Conservation (phyloP, 2,113 vertebrate genomes). For the Oceanodroma tethys region DNA sequence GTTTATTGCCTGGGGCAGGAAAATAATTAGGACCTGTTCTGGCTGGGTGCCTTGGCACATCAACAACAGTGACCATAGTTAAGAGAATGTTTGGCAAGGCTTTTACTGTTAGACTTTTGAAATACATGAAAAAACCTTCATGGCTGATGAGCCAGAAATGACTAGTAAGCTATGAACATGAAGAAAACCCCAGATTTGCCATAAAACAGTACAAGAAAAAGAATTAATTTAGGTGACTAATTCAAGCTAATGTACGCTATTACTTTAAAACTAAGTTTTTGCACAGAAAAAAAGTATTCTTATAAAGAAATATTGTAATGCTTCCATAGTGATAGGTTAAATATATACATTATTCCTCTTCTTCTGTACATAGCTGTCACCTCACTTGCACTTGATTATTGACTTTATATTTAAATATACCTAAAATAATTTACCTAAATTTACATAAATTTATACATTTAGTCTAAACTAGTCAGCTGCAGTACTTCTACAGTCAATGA, state of each 20-base stretch:
- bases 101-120: not conserved
- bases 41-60: conserved; percentile 22
- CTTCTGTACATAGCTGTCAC: not conserved
- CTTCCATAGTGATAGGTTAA: not conserved
- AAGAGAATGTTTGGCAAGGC: not conserved
- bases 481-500: not conserved
- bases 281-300: not conserved
- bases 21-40: conserved; percentile 34
- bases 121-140: not conserved
- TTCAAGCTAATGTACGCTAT: not conserved
- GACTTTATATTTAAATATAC: not conserved
- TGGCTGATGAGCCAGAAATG: not conserved
- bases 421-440: not conserved
- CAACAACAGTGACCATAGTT: not conserved
- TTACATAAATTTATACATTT: not conserved
- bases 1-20: conserved; percentile 1
- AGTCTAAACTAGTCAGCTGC: not conserved
- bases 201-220: not conserved
- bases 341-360: not conserved
- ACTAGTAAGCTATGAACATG: not conserved
- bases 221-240: not conserved
- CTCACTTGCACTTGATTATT: not conserved
- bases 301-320: not conserved
- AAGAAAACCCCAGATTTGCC: not conserved
- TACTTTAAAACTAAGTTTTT: not conserved